Evolutionary conservation across 2,113 vertebrate species (phyloP), one percentile per base, ranked within the genome.

Genomic region (Chascanopsetta lugubris): DNA sequence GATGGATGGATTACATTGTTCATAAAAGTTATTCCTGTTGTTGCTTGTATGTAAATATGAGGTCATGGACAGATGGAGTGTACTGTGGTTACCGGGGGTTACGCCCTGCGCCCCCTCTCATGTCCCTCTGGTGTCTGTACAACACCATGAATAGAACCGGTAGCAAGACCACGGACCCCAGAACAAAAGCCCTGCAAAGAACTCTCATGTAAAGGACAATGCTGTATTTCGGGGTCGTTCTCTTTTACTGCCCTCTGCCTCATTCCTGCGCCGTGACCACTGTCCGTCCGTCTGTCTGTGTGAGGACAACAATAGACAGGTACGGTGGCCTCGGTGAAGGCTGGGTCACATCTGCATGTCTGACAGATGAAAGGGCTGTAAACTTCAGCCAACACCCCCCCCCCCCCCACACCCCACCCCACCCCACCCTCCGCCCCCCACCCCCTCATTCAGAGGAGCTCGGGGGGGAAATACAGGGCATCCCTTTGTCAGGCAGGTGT

Each of bases 401-500:
- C n/a, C n/a, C n/a, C n/a, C n/a, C n/a, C n/a, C n/a, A n/a, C n/a
- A n/a, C n/a, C n/a, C n/a, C n/a, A n/a, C n/a, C n/a, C n/a, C n/a
- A n/a, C n/a, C n/a, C n/a, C n/a, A n/a, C n/a, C n/a, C n/a, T n/a
- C n/a, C n/a, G n/a, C n/a, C n/a, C n/a, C n/a, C n/a, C n/a, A n/a
- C n/a, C n/a, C n/a, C n/a, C n/a, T n/a, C 71, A 82, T 77, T 84
- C 77, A 80, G 50, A 13, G 59, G 60, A 75, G 51, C 51, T 76
- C 64, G 54, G 75, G 71, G 63, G 74, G 80, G 74, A 83, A 21
- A 73, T 72, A 72, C 67, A 82, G 82, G 70, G 62, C 72, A 81
- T 75, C 77, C 74, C 66, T 86, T 86, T 88, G 79, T 88, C 57
- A 84, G 74, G 70, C 85, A 90, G 83, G 84, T 80, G 84, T 78